These are phyloP conservation scores for Sarotherodon lohbergeri DNA, from an alignment of 2,113 vertebrate species.

Conservation along the genomic window DNA sequence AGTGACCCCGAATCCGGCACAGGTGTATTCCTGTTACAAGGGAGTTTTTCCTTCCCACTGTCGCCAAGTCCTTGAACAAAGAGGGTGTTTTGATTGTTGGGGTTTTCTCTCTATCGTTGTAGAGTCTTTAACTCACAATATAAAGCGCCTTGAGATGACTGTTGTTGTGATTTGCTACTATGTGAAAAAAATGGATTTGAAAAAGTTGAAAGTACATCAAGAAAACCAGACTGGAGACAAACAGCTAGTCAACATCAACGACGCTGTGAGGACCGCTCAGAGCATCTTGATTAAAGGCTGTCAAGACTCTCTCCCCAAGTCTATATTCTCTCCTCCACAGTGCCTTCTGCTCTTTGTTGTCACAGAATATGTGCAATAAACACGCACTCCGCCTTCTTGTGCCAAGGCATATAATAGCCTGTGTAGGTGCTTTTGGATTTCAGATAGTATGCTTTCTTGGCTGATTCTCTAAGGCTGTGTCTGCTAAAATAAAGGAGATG, in stretches of 20 bases:
- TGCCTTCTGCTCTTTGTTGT: constrained; percentile 8
- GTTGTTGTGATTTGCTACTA: neutral
- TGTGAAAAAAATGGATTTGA: neutral
- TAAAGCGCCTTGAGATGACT: neutral
- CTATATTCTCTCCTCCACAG: neutral
- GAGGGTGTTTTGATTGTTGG: neutral
- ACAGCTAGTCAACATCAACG: neutral
- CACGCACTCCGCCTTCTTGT: neutral
- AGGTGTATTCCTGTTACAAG: neutral
- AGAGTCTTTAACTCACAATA: neutral
- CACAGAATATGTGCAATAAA: constrained; percentile 16
- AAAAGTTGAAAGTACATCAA: neutral
- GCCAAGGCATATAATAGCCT: neutral
- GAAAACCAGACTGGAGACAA: neutral
- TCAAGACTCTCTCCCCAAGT: neutral
- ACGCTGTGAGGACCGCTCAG: neutral
- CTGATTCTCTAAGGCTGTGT: neutral
- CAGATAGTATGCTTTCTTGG: neutral
- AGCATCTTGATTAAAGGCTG: constrained; percentile 24
- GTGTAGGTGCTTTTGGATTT: constrained; percentile 10
- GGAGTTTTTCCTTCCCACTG: neutral
- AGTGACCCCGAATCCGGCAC: neutral
- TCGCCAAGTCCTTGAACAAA: neutral
- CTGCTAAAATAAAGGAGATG: neutral
- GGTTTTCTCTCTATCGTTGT: neutral